Base-by-base conservation (phyloP, 2,113 vertebrate species). In the Arvicanthis niloticus region DNA sequence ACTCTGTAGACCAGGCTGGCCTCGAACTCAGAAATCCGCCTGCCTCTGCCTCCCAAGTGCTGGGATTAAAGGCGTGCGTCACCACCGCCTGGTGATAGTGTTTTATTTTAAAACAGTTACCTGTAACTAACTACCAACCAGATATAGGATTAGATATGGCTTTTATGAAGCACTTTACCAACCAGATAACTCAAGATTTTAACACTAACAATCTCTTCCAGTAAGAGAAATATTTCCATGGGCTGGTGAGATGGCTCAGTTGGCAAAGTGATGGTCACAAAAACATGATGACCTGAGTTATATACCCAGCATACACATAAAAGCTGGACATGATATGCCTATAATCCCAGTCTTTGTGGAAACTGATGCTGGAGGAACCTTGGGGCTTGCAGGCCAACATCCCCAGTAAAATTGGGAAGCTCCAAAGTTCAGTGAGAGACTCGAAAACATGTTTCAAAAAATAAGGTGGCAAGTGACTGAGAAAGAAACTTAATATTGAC, bases 111-210 rank as follows among this genome's bases (percentile, higher is more conserved):
- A 88, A 82, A 68, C 2, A 84, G 72, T 31, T 68, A 77, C 7
- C 31, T n/a, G 89, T 19, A 34, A 51, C 48, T 48, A 48, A 48
- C 51, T 51, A 51, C 51, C 10, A 51, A 51, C 51, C 51, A 51
- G 51, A 51, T 51, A 51, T 51, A 51, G 51, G 51, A 51, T 11
- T 51, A 51, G 51, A 51, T 11, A 51, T 51, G 51, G 11, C 51
- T 51, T 51, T 51, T 51, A 51, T 51, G 51, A 51, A 51, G 51
- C 82, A 21, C 89, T 75, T 95, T 48, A 89, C 51, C 51, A 60
- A 96, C 53, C 11, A 77, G 88, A 94, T 90, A 88, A 91, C 21
- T 80, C 45, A 56, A 45, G 11, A 42, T 76, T 96, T 88, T 87
- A 94, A 89, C 60, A 65, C 51, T 42, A 86, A 95, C 17, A 22